These are phyloP conservation scores for Rhinolophus ferrumequinum DNA, from an alignment of 2,113 vertebrate species.

Conservation along the genomic window DNA sequence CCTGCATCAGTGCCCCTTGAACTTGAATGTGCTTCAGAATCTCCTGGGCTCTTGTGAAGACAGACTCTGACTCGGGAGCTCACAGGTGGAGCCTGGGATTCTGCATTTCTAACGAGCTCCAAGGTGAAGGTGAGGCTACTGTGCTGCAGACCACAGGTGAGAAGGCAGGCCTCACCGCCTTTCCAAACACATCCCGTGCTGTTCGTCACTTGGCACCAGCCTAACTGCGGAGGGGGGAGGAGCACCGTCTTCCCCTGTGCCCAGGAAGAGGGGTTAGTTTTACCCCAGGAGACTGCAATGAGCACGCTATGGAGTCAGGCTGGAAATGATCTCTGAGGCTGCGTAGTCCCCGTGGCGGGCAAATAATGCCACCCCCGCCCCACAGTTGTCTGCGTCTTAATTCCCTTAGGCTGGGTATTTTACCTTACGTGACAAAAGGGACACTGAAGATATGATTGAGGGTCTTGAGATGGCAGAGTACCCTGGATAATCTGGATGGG, in stretches of 20 bases:
- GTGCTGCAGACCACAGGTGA: background rate
- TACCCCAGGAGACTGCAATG: background rate
- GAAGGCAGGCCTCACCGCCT: background rate
- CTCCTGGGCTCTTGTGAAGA: background rate
- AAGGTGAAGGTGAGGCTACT: background rate
- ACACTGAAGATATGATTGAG: background rate
- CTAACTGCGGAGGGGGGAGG: background rate
- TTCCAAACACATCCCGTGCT: background rate
- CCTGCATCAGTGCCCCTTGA: background rate
- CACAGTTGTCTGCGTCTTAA: background rate
- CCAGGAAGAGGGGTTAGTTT: background rate
- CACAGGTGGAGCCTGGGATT: background rate
- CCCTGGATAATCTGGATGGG: background rate
- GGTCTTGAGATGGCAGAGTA: background rate
- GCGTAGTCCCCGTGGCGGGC: background rate
- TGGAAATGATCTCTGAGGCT: background rate
- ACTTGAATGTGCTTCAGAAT: background rate
- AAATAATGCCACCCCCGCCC: background rate
- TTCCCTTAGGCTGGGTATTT: background rate
- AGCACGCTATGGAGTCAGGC: background rate
- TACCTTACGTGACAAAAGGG: background rate
- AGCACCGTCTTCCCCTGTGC: background rate
- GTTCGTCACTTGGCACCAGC: background rate
- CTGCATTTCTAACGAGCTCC: background rate
- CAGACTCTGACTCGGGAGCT: background rate